Conservation (phyloP, 2,888 invertebrate species). For the Cephus pygmeus region DNA sequence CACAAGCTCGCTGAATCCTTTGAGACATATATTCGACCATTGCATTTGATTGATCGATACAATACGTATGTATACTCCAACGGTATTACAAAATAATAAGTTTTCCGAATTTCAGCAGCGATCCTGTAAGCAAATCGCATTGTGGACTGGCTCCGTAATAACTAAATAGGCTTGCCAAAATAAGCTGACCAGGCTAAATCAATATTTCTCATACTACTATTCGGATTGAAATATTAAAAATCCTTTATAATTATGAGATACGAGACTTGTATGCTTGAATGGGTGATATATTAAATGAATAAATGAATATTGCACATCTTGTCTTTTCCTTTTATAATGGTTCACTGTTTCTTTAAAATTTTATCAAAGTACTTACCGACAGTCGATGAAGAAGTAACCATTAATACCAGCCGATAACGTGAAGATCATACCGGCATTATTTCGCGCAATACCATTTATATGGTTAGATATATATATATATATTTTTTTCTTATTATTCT, state of each 20-base stretch:
- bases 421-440: not conserved
- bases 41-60: not conserved
- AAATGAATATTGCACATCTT: slow-evolving; percentile 36
- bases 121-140: not conserved
- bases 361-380: not conserved
- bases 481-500: not conserved
- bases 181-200: slow-evolving; percentile 3
- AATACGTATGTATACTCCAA: not conserved
- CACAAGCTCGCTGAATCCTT: not conserved
- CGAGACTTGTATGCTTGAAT: slow-evolving; percentile 53
- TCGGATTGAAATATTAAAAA: slow-evolving; percentile 4
- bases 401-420: not conserved
- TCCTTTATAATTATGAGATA: slow-evolving; percentile 36
- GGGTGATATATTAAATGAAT: slow-evolving; percentile 48
- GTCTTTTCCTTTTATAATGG: not conserved
- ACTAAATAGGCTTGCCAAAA: slow-evolving; percentile 2
- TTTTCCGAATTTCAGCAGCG: not conserved
- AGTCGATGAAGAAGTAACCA: not conserved
- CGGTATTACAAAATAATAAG: not conserved
- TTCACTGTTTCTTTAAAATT: not conserved
- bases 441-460: not conserved
- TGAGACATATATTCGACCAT: not conserved
- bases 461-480: not conserved
- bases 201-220: slow-evolving; percentile 1
- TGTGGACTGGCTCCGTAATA: not conserved